Percentiles rank a stretch among this genome's conserved stretches.
Conservation (phyloP, 1,140 invertebrate genomes). For the Orius insidiosus region DNA sequence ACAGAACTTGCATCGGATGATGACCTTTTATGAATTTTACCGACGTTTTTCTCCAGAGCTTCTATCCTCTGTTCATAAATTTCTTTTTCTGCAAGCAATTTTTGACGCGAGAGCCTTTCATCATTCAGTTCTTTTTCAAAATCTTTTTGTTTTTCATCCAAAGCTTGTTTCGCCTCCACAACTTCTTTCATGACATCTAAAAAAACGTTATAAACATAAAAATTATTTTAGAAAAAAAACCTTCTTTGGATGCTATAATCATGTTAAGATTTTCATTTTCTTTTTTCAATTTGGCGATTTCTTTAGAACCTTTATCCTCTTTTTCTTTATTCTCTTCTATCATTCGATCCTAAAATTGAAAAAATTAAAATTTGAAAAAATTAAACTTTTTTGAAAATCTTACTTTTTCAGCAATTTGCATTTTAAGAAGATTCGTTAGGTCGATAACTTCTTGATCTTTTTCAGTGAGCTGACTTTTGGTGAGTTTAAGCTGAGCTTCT, state of each 20-base stretch:
- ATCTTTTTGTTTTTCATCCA: constrained; percentile 25
- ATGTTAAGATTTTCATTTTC: constrained; percentile 46
- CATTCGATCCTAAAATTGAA: background rate
- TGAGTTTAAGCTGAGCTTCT: too few species aligned
- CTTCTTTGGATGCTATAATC: constrained; percentile 1
- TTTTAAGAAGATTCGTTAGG: too few species aligned
- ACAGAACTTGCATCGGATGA: constrained; percentile 34
- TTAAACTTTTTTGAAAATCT: background rate
- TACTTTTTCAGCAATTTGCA: constrained; percentile 32
- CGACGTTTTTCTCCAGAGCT: constrained; percentile 35
- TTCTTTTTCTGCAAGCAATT: constrained; percentile 62
- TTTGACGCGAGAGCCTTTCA: constrained; percentile 64
- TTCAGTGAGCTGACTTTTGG: too few species aligned
- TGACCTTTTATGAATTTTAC: constrained; percentile 28
- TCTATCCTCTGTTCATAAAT: constrained; percentile 53
- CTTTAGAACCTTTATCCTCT: constrained; percentile 24
- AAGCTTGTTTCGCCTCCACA: background rate
- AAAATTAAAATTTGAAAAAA: too few species aligned
- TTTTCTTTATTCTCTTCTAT: too few species aligned
- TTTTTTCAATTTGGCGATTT: constrained; percentile 32
- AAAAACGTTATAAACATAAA: too few species aligned
- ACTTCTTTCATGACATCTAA: too few species aligned
- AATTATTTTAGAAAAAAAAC: too few species aligned
- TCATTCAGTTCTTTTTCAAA: constrained; percentile 45
- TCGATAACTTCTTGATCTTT: too few species aligned